These are phyloP conservation scores for Champsocephalus gunnari DNA, from an alignment of 2,797 vertebrate species.

Conservation along the genomic window DNA sequence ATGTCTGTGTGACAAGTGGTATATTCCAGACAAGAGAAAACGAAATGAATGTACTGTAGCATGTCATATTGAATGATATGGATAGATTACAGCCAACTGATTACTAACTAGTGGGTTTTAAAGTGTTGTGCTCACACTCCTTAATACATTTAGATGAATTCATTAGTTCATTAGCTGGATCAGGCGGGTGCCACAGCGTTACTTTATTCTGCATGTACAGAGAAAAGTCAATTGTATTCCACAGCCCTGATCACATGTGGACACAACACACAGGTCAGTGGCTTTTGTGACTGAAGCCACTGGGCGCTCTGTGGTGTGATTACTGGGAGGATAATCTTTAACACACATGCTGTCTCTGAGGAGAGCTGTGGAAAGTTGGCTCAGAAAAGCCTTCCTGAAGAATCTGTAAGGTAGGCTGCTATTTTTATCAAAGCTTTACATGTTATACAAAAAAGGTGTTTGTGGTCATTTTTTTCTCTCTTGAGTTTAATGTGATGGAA, in stretches of 20 bases:
- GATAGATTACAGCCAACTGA: conserved; percentile 20
- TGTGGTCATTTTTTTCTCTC: conserved; percentile 33
- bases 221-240: conserved; percentile 15
- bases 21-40: too few relatives aligned
- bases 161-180: conserved; percentile 9
- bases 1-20: conserved; percentile 49
- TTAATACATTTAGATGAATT: conserved; percentile 12
- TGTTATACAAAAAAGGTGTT: conserved; percentile 50
- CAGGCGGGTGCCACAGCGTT: neutral
- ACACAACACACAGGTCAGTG: conserved; percentile 68
- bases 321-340: conserved; percentile 79
- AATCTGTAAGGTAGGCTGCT: conserved; percentile 72
- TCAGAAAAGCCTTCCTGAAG: conserved; percentile 64
- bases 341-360: conserved; percentile 79
- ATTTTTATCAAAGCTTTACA: conserved; percentile 69
- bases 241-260: conserved; percentile 50
- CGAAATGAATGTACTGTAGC: neutral
- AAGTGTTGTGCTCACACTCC: conserved; percentile 16
- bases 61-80: neutral
- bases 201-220: neutral
- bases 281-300: conserved; percentile 67
- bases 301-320: conserved; percentile 62
- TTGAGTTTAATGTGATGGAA: conserved; percentile 24
- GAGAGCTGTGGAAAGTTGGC: conserved; percentile 82
- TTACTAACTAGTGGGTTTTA: conserved; percentile 26